phyloP scores from a whole-genome alignment of 2,888 invertebrate genomes.

The Polydrusus pterygomalis region DNA sequence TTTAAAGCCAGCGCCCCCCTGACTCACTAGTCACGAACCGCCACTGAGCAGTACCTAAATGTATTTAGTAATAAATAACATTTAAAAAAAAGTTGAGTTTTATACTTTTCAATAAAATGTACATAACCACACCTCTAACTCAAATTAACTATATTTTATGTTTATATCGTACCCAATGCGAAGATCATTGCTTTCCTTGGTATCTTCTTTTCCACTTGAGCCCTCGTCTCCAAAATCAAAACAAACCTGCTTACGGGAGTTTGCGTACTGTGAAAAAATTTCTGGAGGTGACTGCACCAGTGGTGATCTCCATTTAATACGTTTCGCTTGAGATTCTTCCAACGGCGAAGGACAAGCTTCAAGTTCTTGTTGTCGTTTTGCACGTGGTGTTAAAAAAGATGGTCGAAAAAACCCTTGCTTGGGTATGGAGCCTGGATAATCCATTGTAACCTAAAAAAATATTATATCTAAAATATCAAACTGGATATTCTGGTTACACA shows the following conservation, averaged over 20 bases:
- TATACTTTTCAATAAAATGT: too few species aligned
- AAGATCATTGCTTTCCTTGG: conserved; percentile 14
- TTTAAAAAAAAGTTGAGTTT: too few species aligned
- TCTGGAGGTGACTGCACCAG: conserved; percentile 63
- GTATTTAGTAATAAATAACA: too few species aligned
- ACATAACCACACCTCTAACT: too few species aligned
- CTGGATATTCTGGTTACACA: too few species aligned
- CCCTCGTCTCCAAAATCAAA: conserved; percentile 1
- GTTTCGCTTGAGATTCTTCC: conserved; percentile 54
- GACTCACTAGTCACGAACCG: too few species aligned
- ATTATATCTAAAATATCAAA: neutral
- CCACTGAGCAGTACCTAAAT: too few species aligned
- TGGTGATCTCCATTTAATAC: conserved; percentile 67
- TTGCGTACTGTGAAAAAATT: conserved; percentile 63
- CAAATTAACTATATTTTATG: neutral
- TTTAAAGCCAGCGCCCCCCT: too few species aligned
- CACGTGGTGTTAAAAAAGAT: neutral
- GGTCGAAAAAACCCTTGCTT: neutral
- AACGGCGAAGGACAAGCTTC: neutral
- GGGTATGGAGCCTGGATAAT: conserved; percentile 9
- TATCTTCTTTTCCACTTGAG: conserved; percentile 6
- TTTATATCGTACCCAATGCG: neutral
- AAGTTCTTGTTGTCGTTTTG: conserved; percentile 15
- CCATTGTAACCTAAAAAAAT: conserved; percentile 33
- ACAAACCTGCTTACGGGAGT: neutral